Percentiles rank a stretch among this genome's conserved stretches.
Conservation (phyloP, 2,113 vertebrate genomes). For the Cryptomyrus ogoouensis region DNA sequence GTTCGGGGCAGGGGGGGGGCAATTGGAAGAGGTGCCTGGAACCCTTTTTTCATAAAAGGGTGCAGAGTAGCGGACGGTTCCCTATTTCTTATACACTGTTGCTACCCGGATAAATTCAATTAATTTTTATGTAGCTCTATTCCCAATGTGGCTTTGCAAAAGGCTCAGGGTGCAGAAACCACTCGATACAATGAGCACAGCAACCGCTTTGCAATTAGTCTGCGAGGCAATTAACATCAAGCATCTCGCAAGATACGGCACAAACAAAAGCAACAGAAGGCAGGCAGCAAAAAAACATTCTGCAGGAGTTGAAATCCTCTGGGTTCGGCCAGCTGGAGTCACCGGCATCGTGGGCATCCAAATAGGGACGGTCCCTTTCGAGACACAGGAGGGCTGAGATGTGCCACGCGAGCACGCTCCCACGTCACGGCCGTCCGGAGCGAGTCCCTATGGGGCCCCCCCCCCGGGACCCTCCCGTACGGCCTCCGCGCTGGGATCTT, state of each 20-base stretch:
- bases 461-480: background rate
- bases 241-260: background rate
- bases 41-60: background rate
- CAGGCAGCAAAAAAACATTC: background rate
- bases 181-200: background rate
- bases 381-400: background rate
- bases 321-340: background rate
- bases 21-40: background rate
- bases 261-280: background rate
- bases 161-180: background rate
- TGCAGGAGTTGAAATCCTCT: background rate
- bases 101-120: slow-evolving; percentile 2
- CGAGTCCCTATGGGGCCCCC: background rate
- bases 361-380: background rate
- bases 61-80: background rate
- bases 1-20: background rate
- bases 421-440: background rate
- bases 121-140: background rate
- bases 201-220: background rate
- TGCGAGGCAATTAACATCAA: background rate
- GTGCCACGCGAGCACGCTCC: background rate
- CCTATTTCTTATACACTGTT: background rate
- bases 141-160: background rate
- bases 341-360: background rate
- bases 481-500: background rate